These are phyloP conservation scores for Ennomos quercinarius DNA, from an alignment of 2,888 invertebrate species.

Conservation along the genomic window DNA sequence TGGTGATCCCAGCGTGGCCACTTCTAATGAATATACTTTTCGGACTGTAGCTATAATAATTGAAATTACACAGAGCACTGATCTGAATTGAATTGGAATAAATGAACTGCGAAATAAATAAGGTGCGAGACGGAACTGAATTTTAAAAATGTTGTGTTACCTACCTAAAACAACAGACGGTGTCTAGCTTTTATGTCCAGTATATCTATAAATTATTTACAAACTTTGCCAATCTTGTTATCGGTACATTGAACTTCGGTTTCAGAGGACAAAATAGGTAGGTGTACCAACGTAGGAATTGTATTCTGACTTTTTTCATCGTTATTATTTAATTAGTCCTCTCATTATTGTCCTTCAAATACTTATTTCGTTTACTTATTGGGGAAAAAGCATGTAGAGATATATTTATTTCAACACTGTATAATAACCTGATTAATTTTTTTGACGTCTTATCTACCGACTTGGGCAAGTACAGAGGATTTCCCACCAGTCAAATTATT, in stretches of 20 bases:
- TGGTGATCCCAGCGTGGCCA: constrained; percentile 66
- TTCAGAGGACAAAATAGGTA: too few relatives aligned
- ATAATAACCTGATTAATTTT: constrained; percentile 11
- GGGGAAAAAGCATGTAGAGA: neutral
- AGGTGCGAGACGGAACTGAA: constrained; percentile 22
- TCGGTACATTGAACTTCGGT: too few relatives aligned
- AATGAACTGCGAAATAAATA: constrained; percentile 23
- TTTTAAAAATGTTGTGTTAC: too few relatives aligned
- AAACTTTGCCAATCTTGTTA: too few relatives aligned
- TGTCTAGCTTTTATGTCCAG: too few relatives aligned
- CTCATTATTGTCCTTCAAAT: too few relatives aligned
- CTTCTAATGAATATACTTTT: constrained; percentile 48
- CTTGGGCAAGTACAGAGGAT: constrained; percentile 20
- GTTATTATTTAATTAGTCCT: too few relatives aligned
- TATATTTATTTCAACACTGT: neutral
- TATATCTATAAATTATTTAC: too few relatives aligned
- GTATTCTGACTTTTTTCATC: too few relatives aligned
- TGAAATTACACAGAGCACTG: constrained; percentile 28
- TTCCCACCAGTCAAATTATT: constrained; percentile 37
- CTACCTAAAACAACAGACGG: too few relatives aligned
- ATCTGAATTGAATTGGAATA: constrained; percentile 28
- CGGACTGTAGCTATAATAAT: constrained; percentile 34
- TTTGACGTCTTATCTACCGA: constrained; percentile 19
- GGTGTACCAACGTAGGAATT: too few relatives aligned
- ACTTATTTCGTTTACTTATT: too few relatives aligned